Conservation (phyloP, 1,140 invertebrate species). For the Streblospio benedicti region DNA sequence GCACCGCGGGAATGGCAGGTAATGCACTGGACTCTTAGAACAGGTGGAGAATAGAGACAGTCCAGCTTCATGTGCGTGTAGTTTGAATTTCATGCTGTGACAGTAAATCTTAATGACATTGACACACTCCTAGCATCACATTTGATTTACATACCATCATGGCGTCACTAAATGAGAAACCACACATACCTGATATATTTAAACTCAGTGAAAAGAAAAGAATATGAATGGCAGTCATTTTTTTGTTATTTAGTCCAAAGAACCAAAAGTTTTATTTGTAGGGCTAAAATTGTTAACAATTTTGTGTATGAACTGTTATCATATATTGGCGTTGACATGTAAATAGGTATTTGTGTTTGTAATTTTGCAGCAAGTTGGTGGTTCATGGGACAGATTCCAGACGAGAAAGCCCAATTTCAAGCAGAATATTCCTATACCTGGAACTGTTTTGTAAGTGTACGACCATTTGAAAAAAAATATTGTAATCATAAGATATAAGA, state of each 20-base stretch:
- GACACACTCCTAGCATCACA: background rate
- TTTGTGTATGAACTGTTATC: background rate
- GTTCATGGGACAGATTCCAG: conserved; percentile 39
- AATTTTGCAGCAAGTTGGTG: conserved; percentile 28
- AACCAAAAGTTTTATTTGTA: background rate
- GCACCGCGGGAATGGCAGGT: conserved; percentile 41
- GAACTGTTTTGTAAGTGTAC: conserved; percentile 35
- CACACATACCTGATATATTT: background rate
- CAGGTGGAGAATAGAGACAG: too few relatives aligned
- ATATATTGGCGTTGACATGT: background rate
- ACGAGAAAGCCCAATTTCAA: conserved; percentile 35
- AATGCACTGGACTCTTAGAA: too few relatives aligned
- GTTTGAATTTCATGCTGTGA: background rate
- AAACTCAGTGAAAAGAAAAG: background rate
- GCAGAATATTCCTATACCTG: conserved; percentile 11
- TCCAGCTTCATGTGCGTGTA: background rate
- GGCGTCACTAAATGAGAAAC: background rate
- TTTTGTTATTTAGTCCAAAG: background rate
- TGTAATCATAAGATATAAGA: background rate
- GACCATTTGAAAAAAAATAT: background rate
- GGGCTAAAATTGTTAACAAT: background rate
- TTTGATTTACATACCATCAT: background rate
- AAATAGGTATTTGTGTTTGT: conserved; percentile 3
- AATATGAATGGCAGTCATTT: background rate
- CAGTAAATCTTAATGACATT: background rate